Evolutionary conservation across 1,140 invertebrate genomes (phyloP), one percentile per base, ranked within the genome.

Genomic region (Homalodisca vitripennis): DNA sequence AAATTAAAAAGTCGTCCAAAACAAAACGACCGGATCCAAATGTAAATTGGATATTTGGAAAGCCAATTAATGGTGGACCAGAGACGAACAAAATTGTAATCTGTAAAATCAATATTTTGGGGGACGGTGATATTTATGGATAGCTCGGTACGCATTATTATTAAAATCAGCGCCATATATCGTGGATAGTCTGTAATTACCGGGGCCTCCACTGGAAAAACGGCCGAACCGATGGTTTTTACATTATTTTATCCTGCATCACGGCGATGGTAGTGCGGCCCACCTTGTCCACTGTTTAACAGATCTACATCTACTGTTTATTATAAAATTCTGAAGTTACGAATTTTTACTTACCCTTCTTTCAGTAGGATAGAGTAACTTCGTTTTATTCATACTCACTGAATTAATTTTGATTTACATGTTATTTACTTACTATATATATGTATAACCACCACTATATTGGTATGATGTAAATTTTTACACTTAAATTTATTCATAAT

Each of bases 101-200:
- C 55, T 27, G 14, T 6, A 27, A 60, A 60, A 60, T 60, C 55
- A 60, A 60, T 60, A 60, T 60, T 60, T 60, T n/a, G 55, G 55
- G 14, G 26, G 55, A 27, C 55, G 26, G 55, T 27, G 55, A 24
- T 60, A 60, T 60, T 60, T 60, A 60, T 60, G 55, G 55, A 60
- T 30, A 30, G 22, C 27, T 60, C 55, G 55, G 55, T 60, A 24
- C 55, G 55, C 55, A 60, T 60, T 60, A 60, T 60, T 60, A 60
- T 60, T 60, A 27, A 60, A 30, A 60, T 60, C 22, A 60, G 55
- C 10, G 55, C 55, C 24, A 60, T 60, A 26, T 60, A 60, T 60
- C 55, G 55, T 60, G 55, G 55, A 3, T 2, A 29, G 55, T 6
- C 34, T 60, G 27, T 60, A 27, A 60, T 60, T 60, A 60, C 6